Evolutionary conservation across 2,113 vertebrate species (phyloP).

Genomic region (Theropithecus gelada): DNA sequence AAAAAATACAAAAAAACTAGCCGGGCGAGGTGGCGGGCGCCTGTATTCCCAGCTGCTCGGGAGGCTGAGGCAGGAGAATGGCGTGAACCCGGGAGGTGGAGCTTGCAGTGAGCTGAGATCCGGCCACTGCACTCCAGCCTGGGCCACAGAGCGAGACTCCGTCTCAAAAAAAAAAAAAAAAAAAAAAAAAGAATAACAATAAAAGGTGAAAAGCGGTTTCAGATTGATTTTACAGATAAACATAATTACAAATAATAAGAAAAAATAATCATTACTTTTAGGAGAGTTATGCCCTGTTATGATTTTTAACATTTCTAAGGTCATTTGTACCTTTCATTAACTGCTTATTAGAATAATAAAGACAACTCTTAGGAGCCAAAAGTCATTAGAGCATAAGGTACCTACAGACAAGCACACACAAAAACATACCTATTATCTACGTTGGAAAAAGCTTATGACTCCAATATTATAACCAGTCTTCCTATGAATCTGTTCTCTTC

Average conservation of each 20-base stretch:
- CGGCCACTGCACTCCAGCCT: too few species aligned
- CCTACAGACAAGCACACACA: too few species aligned
- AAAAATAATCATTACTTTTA: background rate
- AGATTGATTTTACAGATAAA: background rate
- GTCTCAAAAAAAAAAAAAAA: too few species aligned
- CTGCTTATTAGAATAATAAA: conserved; percentile 30
- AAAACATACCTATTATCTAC: background rate
- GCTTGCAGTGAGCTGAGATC: too few species aligned
- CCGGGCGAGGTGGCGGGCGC: too few species aligned
- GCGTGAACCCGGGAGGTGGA: too few species aligned
- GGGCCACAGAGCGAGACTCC: too few species aligned
- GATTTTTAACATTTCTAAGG: background rate
- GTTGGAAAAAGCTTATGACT: background rate
- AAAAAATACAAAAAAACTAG: too few species aligned
- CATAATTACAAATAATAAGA: background rate
- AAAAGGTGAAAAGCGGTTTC: background rate
- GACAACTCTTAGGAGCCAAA: background rate
- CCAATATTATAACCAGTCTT: background rate
- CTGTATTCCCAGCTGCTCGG: too few species aligned
- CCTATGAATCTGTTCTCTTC: background rate
- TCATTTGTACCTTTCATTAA: background rate
- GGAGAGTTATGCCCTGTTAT: background rate
- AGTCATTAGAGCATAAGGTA: background rate
- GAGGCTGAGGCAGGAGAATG: too few species aligned
- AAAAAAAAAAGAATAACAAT: background rate